phyloP scores from a whole-genome alignment of 2,888 invertebrate species.

The Nebria salina region DNA sequence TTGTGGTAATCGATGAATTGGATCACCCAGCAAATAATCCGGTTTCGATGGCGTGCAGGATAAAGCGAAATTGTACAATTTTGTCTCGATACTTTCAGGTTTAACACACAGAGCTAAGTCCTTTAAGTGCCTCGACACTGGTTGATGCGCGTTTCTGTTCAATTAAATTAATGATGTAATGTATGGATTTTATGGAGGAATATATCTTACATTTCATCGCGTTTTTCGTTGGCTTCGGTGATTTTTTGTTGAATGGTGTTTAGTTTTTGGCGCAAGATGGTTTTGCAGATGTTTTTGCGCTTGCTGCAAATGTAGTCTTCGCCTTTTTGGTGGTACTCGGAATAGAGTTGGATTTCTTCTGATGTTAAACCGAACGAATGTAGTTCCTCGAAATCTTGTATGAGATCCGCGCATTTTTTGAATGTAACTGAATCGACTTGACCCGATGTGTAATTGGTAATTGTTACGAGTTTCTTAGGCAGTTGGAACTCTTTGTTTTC shows the following conservation, averaged over 20 bases:
- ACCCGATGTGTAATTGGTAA: conserved; percentile 60
- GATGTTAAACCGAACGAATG: conserved; percentile 64
- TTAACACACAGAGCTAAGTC: conserved; percentile 55
- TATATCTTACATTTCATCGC: neutral
- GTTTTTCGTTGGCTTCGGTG: neutral
- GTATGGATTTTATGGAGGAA: too few relatives aligned
- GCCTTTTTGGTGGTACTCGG: conserved; percentile 62
- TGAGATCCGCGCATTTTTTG: conserved; percentile 60
- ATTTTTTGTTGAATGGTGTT: conserved; percentile 48
- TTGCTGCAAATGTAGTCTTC: conserved; percentile 53
- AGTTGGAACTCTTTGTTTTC: conserved; percentile 51
- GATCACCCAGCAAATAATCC: conserved; percentile 54
- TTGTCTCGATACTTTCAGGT: conserved; percentile 58
- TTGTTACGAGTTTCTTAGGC: conserved; percentile 52
- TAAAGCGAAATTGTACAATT: conserved; percentile 56
- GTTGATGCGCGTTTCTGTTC: conserved; percentile 18
- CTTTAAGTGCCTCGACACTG: conserved; percentile 48
- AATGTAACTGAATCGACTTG: conserved; percentile 63
- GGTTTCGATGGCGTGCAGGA: conserved; percentile 50
- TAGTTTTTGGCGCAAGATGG: conserved; percentile 49
- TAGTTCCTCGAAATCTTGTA: conserved; percentile 62
- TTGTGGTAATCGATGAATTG: conserved; percentile 66
- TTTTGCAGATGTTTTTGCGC: conserved; percentile 55
- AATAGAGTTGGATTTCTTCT: conserved; percentile 66
- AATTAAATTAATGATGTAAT: neutral